phyloP scores from a whole-genome alignment of 2,113 vertebrate species.

The Nerophis ophidion region DNA sequence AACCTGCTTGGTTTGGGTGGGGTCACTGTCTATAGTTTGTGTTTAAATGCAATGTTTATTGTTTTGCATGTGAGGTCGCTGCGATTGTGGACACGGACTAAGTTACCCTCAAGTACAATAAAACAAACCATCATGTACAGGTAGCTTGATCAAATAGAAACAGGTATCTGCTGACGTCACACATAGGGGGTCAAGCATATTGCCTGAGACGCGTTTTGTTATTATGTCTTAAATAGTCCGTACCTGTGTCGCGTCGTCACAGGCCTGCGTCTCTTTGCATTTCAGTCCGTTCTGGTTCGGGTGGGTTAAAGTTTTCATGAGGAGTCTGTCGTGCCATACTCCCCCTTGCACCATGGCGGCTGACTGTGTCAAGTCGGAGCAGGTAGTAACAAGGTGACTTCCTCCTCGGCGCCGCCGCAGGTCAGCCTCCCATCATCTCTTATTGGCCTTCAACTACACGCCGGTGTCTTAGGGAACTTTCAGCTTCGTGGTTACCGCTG shows the following conservation, averaged over 20 bases:
- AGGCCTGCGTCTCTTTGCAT: conserved; percentile 36
- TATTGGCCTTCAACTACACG: not conserved
- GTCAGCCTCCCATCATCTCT: conserved; percentile 22
- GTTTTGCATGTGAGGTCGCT: not conserved
- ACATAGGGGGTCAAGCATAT: too few relatives aligned
- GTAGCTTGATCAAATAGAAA: not conserved
- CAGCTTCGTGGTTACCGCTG: too few relatives aligned
- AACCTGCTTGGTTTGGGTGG: conserved; percentile 18
- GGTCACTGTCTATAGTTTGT: conserved; percentile 1
- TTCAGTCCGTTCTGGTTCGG: conserved; percentile 34
- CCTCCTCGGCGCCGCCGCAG: conserved; percentile 41
- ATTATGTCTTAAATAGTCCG: not conserved
- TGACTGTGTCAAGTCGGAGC: conserved; percentile 8
- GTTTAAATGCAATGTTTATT: not conserved
- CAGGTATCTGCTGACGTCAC: too few relatives aligned
- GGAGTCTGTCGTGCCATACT: conserved; percentile 49
- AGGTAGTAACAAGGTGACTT: conserved; percentile 55
- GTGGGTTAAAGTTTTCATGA: conserved; percentile 22
- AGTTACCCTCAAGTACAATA: too few relatives aligned
- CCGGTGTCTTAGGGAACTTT: not conserved
- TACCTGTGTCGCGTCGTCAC: conserved; percentile 45
- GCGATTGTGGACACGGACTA: not conserved
- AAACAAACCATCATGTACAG: not conserved
- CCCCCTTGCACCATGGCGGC: not conserved
- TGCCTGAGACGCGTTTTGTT: too few relatives aligned